phyloP scores from a whole-genome alignment of 2,797 vertebrate genomes.

The Karalla daura region DNA sequence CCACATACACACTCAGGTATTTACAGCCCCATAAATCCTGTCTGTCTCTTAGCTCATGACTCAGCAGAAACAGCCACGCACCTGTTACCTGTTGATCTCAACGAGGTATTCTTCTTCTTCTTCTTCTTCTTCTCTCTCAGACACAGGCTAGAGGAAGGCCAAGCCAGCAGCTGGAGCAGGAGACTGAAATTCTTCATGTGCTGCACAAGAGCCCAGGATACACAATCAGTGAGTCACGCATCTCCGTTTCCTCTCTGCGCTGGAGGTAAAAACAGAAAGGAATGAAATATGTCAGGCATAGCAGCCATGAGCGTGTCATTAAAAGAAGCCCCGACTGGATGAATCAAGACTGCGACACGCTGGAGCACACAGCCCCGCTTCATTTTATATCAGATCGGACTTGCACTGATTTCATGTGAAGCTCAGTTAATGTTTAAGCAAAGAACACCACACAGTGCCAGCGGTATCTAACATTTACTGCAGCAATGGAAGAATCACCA shows the following conservation, averaged over 20 bases:
- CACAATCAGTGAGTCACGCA: constrained; percentile 92
- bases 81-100: neutral
- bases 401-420: constrained; percentile 5
- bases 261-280: constrained; percentile 17
- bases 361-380: constrained; percentile 6
- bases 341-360: constrained; percentile 10
- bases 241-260: constrained; percentile 3
- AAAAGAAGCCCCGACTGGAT: constrained; percentile 29
- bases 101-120: neutral
- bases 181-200: constrained; percentile 98
- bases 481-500: neutral
- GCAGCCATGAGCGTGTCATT: constrained; percentile 4
- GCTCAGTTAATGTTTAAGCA: constrained; percentile 11
- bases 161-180: constrained; percentile 98
- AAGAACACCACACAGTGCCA: neutral
- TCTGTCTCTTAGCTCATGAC: neutral
- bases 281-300: constrained; percentile 20
- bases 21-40: neutral
- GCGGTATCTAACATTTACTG: neutral
- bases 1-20: constrained; percentile 95
- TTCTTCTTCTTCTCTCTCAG: constrained; percentile 69
- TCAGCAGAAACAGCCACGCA: neutral
- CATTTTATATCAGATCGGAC: constrained; percentile 11
- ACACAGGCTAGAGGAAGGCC: constrained; percentile 96
- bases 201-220: constrained; percentile 97